These are phyloP conservation scores for Scaptomyza caliginosa DNA, from an alignment of 2,888 invertebrate species.

Conservation along the genomic window DNA sequence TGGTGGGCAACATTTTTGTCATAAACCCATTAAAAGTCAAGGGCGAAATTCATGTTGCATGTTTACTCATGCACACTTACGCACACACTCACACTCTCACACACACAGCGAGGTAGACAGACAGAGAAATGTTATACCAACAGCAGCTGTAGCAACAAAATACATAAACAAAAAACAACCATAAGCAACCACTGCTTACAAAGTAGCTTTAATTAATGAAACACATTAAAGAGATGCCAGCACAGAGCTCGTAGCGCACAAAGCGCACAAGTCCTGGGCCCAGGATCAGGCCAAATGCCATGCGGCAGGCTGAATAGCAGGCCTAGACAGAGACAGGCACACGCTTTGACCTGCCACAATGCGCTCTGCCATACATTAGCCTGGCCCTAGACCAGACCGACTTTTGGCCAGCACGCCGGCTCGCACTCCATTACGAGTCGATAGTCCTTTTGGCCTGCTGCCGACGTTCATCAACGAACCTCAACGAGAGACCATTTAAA, in stretches of 20 bases:
- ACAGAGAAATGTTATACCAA: slow-evolving; percentile 26
- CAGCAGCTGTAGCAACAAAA: slow-evolving; percentile 36
- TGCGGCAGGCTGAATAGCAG: slow-evolving; percentile 8
- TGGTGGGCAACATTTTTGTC: slow-evolving; percentile 67
- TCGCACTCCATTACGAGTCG: slow-evolving; percentile 29
- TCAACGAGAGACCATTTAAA: background rate
- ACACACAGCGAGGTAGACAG: slow-evolving; percentile 5
- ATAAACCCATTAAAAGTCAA: slow-evolving; percentile 81
- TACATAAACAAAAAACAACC: slow-evolving; percentile 29
- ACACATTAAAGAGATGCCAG: slow-evolving; percentile 73
- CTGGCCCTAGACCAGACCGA: slow-evolving; percentile 31
- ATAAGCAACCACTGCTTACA: slow-evolving; percentile 47
- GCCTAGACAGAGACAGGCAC: slow-evolving; percentile 59
- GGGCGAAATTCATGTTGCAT: slow-evolving; percentile 80
- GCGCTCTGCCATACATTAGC: slow-evolving; percentile 67
- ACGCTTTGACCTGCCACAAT: slow-evolving; percentile 77
- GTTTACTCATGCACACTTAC: slow-evolving; percentile 60
- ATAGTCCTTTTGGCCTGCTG: slow-evolving; percentile 11
- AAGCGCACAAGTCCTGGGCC: slow-evolving; percentile 10
- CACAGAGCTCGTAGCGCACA: slow-evolving; percentile 19
- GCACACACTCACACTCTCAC: slow-evolving; percentile 14
- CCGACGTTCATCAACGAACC: slow-evolving; percentile 35
- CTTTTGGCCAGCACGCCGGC: slow-evolving; percentile 27
- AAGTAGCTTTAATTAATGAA: slow-evolving; percentile 79
- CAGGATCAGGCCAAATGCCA: slow-evolving; percentile 26